Percentiles rank a stretch among this genome's conserved stretches.
Evolutionary conservation across 2,888 invertebrate species (phyloP).

Genomic region (Acleris holmiana): DNA sequence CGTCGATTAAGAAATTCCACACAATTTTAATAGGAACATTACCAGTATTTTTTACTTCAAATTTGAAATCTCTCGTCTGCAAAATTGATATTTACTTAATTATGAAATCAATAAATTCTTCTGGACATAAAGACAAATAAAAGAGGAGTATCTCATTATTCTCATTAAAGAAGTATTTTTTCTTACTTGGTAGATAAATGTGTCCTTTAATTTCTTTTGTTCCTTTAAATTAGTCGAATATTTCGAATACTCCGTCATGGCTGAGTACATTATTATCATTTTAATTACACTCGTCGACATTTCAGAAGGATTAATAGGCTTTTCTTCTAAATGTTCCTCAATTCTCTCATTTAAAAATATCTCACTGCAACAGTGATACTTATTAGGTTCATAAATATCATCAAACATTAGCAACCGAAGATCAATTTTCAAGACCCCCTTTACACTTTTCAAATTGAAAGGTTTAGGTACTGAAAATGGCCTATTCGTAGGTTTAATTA

Average conservation of each 20-base stretch:
- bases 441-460: too few relatives aligned
- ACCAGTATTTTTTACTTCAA: slow-evolving; percentile 67
- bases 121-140: background rate
- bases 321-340: slow-evolving; percentile 60
- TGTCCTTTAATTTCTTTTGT: slow-evolving; percentile 76
- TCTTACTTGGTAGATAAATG: slow-evolving; percentile 80
- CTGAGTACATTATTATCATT: slow-evolving; percentile 78
- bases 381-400: background rate
- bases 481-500: too few relatives aligned
- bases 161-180: too few relatives aligned
- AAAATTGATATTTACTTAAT: slow-evolving; percentile 12
- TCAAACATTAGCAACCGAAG: too few relatives aligned
- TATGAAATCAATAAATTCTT: background rate
- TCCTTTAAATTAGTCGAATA: slow-evolving; percentile 72
- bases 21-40: slow-evolving; percentile 68
- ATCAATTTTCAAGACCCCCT: too few relatives aligned
- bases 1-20: slow-evolving; percentile 72
- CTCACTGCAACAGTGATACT: slow-evolving; percentile 45
- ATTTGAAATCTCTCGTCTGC: slow-evolving; percentile 65
- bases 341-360: slow-evolving; percentile 61
- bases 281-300: slow-evolving; percentile 53
- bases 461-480: too few relatives aligned
- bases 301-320: slow-evolving; percentile 50
- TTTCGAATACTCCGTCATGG: slow-evolving; percentile 78
- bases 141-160: too few relatives aligned